Conservation (phyloP, 2,888 invertebrate genomes). For the Himalopsyche japonica region DNA sequence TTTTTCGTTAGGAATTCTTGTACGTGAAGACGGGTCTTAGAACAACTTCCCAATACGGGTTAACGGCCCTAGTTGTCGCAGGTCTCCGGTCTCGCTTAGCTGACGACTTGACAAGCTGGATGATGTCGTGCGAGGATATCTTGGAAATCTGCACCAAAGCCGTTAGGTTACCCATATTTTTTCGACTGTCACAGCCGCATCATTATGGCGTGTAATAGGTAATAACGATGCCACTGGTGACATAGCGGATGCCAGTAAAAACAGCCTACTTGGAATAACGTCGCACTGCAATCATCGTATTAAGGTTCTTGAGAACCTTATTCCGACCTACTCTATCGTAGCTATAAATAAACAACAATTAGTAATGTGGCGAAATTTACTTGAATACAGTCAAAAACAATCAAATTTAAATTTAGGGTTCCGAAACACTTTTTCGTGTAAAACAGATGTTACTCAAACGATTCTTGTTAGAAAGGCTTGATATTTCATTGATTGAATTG, state of each 20-base stretch:
- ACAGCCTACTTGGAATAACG: neutral
- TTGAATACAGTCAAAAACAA: no score
- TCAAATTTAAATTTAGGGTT: no score
- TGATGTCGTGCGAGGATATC: neutral
- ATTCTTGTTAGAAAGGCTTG: no score
- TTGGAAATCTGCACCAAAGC: neutral
- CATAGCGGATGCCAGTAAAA: neutral
- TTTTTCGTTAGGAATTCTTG: no score
- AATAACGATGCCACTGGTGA: neutral
- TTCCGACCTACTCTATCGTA: no score
- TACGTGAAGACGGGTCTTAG: neutral
- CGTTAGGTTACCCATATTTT: conserved; percentile 21
- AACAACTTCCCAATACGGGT: neutral
- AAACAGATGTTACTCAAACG: no score
- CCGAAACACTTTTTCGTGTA: no score
- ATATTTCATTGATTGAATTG: no score
- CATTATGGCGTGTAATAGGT: neutral
- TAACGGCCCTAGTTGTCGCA: neutral
- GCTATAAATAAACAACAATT: no score
- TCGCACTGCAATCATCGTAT: neutral
- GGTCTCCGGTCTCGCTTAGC: neutral
- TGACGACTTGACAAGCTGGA: neutral
- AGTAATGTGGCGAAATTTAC: no score
- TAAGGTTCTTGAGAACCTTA: no score
- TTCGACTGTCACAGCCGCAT: neutral